Percentiles rank a stretch among this genome's conserved stretches.
Evolutionary conservation across 1,140 invertebrate species (phyloP).

Genomic region (Drosophila parvula): DNA sequence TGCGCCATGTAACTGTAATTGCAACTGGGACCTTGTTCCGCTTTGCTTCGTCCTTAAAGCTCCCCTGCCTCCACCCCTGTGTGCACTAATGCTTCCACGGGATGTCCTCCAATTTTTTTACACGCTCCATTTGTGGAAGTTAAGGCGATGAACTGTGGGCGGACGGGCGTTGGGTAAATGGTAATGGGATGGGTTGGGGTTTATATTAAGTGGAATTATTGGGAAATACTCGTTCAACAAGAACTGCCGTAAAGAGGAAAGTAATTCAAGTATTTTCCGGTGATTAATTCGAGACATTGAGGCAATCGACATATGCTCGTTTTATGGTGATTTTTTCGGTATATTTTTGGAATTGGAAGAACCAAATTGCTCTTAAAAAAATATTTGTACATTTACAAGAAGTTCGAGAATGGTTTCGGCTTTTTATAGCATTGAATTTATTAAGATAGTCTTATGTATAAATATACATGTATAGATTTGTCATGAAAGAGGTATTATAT

Average conservation of each 20-base stretch:
- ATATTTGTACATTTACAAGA: too few relatives aligned
- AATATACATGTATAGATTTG: not conserved
- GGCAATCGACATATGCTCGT: conserved; percentile 2
- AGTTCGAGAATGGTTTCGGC: not conserved
- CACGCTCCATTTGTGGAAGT: conserved; percentile 61
- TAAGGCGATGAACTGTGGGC: conserved; percentile 6
- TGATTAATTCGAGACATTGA: conserved; percentile 10
- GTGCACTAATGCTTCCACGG: not conserved
- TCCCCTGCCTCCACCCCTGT: not conserved
- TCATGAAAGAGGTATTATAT: not conserved
- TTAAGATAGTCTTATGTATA: not conserved
- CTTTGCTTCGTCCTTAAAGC: conserved; percentile 39
- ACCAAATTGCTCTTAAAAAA: too few relatives aligned
- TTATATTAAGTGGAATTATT: conserved; percentile 28
- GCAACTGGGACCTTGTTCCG: conserved; percentile 74
- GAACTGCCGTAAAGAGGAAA: conserved; percentile 3
- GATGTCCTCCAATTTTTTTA: conserved; percentile 23
- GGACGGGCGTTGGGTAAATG: not conserved
- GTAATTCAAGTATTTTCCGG: conserved; percentile 26
- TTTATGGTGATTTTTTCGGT: not conserved
- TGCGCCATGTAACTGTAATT: conserved; percentile 67
- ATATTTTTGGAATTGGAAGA: not conserved
- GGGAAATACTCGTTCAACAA: conserved; percentile 17
- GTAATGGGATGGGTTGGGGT: not conserved
- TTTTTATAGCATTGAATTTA: not conserved